Base-by-base conservation (phyloP, 2,888 invertebrate genomes). In the Elysia crispata region DNA sequence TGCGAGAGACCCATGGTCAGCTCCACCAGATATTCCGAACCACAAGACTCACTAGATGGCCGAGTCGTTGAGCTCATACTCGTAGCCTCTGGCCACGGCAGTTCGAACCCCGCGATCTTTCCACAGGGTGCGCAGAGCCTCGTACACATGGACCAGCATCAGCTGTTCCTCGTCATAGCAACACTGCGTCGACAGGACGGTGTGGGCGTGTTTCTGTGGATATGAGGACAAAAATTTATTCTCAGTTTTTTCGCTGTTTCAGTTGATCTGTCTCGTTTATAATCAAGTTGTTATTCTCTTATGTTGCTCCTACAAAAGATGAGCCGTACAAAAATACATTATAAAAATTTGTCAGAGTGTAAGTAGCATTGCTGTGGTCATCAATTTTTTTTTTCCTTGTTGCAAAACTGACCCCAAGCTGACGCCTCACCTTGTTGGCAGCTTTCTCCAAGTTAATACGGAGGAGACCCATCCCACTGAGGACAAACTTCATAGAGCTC, bases 401-500 rank as follows among this genome's bases (percentile, higher is more conserved):
- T n/a, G n/a, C n/a, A n/a, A n/a, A n/a, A n/a, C n/a, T n/a, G 25
- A n/a, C 15, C 60, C 3, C 60, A 3, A 60, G 25, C 6, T 25
- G 28, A 18, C n/a, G 20, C 81, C 87, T 81, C 82, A 94, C 93
- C 92, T 94, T 94, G 89, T 95, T 94, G 82, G 93, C 92, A 20
- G 93, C 91, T 86, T 93, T 93, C 89, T 94, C 94, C 79, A 95
- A 91, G 90, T 94, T 94, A 73, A 95, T 94, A 75, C 94, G 88
- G 15, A 95, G 91, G 73, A 94, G 90, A 23, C 95, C 94, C 95
- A 95, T 95, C 69, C 95, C 95, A 83, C 94, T 94, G 20, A 95
- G 92, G 23, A 95, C 95, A 91, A 94, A 95, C 90, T 95, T 95
- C 95, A 95, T 95, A 25, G 95, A 95, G 25, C 94, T 94, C 73